Conservation (phyloP, 2,888 invertebrate species). For the Trichogramma dendrolimi region DNA sequence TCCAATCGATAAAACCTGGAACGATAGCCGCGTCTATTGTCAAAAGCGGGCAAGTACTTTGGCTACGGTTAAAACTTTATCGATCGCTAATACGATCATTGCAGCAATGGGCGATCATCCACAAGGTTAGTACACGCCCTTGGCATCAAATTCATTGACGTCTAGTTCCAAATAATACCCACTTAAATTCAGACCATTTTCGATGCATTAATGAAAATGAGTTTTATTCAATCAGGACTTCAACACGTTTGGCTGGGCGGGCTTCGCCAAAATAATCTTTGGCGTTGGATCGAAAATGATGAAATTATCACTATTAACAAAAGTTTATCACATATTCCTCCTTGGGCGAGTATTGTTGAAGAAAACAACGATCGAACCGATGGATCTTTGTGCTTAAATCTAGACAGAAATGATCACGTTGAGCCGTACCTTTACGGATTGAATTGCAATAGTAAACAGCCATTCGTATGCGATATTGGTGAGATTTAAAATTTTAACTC, state of each 20-base stretch:
- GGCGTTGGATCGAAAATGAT: slow-evolving; percentile 35
- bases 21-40: slow-evolving; percentile 34
- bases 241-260: slow-evolving; percentile 39
- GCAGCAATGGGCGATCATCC: slow-evolving; percentile 41
- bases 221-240: slow-evolving; percentile 26
- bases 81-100: slow-evolving; percentile 33
- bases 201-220: not conserved
- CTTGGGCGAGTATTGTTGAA: slow-evolving; percentile 47
- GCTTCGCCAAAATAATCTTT: slow-evolving; percentile 25
- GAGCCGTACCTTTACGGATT: slow-evolving; percentile 55
- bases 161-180: no score
- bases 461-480: slow-evolving; percentile 52
- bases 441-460: slow-evolving; percentile 56
- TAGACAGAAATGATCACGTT: slow-evolving; percentile 56
- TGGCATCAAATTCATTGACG: no score
- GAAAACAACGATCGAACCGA: slow-evolving; percentile 52
- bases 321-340: slow-evolving; percentile 48
- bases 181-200: no score
- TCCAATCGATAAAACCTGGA: slow-evolving; percentile 36
- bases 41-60: slow-evolving; percentile 32
- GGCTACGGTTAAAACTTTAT: slow-evolving; percentile 30
- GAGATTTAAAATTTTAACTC: slow-evolving; percentile 13
- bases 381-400: slow-evolving; percentile 54
- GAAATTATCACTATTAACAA: slow-evolving; percentile 26
- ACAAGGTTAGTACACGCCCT: slow-evolving; percentile 23